These are phyloP conservation scores for Exocentrus adspersus DNA, from an alignment of 2,888 invertebrate genomes.

Conservation along the genomic window DNA sequence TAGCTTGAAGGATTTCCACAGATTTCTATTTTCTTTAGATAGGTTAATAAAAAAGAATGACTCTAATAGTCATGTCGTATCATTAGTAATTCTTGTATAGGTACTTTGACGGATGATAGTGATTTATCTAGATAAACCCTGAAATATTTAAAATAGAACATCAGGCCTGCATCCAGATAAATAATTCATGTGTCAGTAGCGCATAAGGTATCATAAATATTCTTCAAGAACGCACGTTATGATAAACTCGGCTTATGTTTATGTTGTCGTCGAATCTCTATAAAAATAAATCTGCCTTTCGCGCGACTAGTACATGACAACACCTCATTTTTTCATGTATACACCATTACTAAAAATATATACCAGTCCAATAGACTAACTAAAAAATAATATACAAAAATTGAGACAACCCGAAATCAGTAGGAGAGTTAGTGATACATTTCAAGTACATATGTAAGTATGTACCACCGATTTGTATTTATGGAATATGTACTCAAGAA, in stretches of 20 bases:
- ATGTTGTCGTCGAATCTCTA: neutral
- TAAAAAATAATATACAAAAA: neutral
- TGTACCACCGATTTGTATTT: no score
- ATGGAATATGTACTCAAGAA: no score
- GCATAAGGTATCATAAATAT: neutral
- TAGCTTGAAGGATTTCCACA: no score
- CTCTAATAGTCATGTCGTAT: neutral
- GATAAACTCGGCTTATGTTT: conserved; percentile 1
- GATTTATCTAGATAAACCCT: neutral
- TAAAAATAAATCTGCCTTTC: neutral
- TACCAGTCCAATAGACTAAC: neutral
- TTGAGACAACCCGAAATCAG: neutral
- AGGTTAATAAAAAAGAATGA: neutral
- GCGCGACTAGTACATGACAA: neutral
- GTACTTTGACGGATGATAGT: neutral
- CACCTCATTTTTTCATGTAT: neutral
- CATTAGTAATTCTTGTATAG: neutral
- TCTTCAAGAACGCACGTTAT: neutral
- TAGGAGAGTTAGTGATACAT: no score
- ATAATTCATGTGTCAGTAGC: neutral
- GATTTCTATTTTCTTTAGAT: no score
- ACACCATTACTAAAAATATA: neutral
- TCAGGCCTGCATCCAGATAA: neutral
- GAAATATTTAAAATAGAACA: neutral
- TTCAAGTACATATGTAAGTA: no score